A percentile compares a stretch with the other conserved stretches of the same genome.
Conservation (phyloP, 2,888 invertebrate genomes). For the Netelia melanura region DNA sequence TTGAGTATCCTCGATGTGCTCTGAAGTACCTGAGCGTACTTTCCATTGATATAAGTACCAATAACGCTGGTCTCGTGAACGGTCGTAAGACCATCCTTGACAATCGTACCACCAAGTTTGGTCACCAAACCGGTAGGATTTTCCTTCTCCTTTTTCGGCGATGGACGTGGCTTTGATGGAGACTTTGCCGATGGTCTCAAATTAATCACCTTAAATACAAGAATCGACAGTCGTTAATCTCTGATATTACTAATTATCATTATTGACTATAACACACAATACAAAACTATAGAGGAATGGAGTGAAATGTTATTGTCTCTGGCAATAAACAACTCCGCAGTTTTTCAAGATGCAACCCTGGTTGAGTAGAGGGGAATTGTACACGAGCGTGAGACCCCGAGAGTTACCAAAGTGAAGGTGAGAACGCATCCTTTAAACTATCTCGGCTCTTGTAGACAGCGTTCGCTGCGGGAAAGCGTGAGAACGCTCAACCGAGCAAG, state of each 20-base stretch:
- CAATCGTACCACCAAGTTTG: slow-evolving; percentile 93
- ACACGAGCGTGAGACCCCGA: slow-evolving; percentile 57
- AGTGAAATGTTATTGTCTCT: slow-evolving; percentile 42
- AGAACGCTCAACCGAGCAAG: slow-evolving; percentile 52
- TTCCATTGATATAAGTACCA: slow-evolving; percentile 94
- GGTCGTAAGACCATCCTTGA: slow-evolving; percentile 93
- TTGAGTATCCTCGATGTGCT: slow-evolving; percentile 90
- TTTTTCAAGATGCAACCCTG: slow-evolving; percentile 46
- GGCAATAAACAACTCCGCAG: background rate
- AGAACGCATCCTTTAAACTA: slow-evolving; percentile 66
- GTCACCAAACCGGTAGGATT: slow-evolving; percentile 93
- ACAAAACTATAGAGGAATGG: slow-evolving; percentile 3
- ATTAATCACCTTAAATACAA: slow-evolving; percentile 87
- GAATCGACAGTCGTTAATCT: slow-evolving; percentile 8
- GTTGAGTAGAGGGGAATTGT: slow-evolving; percentile 50
- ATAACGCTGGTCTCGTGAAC: slow-evolving; percentile 96
- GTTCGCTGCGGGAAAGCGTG: slow-evolving; percentile 64
- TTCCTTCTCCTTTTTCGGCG: slow-evolving; percentile 86
- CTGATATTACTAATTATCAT: slow-evolving; percentile 7
- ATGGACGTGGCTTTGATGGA: slow-evolving; percentile 85
- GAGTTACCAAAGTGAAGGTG: slow-evolving; percentile 64
- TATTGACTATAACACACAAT: slow-evolving; percentile 4
- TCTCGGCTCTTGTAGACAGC: slow-evolving; percentile 31
- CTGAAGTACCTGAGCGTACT: slow-evolving; percentile 94
- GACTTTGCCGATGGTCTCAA: slow-evolving; percentile 89